Evolutionary conservation across 2,797 vertebrate genomes (phyloP).

Genomic region (Lepilemur septentrionalis): DNA sequence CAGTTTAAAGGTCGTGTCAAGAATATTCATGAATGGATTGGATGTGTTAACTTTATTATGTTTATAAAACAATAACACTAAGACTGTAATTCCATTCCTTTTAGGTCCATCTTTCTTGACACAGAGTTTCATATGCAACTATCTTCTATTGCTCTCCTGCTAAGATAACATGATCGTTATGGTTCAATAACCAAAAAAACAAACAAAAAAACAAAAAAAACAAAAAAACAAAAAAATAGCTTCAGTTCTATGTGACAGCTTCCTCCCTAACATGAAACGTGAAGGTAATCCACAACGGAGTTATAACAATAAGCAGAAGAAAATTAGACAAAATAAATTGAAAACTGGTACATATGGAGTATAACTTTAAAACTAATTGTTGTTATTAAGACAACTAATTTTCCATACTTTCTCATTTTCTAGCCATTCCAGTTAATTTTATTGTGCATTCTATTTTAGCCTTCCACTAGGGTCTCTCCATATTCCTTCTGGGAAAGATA

Average conservation of each 20-base stretch:
- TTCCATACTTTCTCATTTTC: constrained; percentile 42
- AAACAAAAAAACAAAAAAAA: neutral
- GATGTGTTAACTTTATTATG: neutral
- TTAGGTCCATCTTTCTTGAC: neutral
- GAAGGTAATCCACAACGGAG: neutral
- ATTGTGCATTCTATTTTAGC: constrained; percentile 7
- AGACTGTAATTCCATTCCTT: neutral
- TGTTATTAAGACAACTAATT: constrained; percentile 53
- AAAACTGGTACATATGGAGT: neutral
- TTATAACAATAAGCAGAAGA: constrained; percentile 36
- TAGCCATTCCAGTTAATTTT: constrained; percentile 32
- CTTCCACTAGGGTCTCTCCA: neutral
- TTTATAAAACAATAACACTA: constrained; percentile 1
- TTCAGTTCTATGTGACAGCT: neutral
- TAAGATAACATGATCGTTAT: neutral
- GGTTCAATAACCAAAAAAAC: constrained; percentile 47
- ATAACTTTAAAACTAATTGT: constrained; percentile 57
- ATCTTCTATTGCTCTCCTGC: neutral
- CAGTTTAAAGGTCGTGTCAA: neutral
- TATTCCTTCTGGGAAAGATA: constrained; percentile 53
- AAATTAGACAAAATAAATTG: constrained; percentile 48
- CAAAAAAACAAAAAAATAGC: neutral
- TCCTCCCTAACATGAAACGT: neutral
- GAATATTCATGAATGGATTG: neutral
- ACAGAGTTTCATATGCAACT: neutral